These are phyloP conservation scores for Copsychus sechellarum DNA, from an alignment of 2,113 vertebrate species.

Conservation along the genomic window DNA sequence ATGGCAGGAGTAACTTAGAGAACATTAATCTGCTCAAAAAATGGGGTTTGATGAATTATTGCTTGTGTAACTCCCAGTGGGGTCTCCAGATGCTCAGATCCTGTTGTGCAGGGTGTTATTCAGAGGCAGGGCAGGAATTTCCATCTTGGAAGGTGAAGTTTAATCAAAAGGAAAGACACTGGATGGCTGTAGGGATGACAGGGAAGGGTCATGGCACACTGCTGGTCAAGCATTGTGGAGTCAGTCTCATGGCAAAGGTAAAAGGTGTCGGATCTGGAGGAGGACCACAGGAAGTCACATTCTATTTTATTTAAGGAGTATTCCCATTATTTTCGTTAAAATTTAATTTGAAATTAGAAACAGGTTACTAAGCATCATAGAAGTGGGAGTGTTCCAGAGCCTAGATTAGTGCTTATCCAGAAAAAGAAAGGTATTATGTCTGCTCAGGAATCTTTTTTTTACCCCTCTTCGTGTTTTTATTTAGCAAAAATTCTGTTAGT, in stretches of 20 bases:
- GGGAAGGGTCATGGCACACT: background rate
- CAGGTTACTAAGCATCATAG: background rate
- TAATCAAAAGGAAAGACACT: background rate
- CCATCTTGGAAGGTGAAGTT: background rate
- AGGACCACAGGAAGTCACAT: background rate
- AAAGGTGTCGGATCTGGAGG: background rate
- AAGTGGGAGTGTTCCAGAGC: background rate
- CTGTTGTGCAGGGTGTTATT: background rate
- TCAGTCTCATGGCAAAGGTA: background rate
- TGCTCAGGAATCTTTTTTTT: background rate
- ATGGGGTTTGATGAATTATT: background rate
- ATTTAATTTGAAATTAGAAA: background rate
- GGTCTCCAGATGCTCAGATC: background rate
- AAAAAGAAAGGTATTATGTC: background rate
- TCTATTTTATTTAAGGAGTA: background rate
- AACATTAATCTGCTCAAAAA: background rate
- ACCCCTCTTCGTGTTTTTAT: rapidly evolving
- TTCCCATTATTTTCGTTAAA: background rate
- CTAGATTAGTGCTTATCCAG: background rate
- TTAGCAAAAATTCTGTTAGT: background rate
- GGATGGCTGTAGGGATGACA: background rate
- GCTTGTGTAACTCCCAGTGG: background rate
- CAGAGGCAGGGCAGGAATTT: background rate
- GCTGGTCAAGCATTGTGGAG: background rate
- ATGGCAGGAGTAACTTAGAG: background rate